A percentile compares a stretch with the other conserved stretches of the same genome.
These are phyloP conservation scores for Reticulitermes speratus DNA, from an alignment of 1,140 invertebrate species.

Conservation along the genomic window DNA sequence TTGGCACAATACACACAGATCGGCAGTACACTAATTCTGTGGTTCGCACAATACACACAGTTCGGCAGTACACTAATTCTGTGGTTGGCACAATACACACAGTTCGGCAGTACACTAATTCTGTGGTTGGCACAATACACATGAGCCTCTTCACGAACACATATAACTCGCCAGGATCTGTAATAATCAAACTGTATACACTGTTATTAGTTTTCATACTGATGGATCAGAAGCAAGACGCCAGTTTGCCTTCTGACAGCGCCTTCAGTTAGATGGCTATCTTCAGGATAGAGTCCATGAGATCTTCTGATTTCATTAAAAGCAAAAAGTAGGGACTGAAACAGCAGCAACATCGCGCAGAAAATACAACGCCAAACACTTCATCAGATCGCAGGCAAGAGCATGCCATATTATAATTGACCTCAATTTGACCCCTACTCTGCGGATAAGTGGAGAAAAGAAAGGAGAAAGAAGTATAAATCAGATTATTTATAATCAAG, in stretches of 20 bases:
- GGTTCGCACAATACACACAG: no score
- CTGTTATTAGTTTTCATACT: neutral
- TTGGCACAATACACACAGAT: no score
- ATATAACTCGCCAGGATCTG: no score
- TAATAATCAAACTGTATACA: neutral
- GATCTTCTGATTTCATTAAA: conserved; percentile 1
- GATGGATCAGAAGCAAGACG: neutral
- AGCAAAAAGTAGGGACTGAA: neutral
- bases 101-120: no score
- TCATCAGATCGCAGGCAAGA: neutral
- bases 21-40: no score
- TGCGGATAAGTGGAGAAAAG: neutral
- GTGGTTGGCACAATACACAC: no score
- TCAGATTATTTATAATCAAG: conserved; percentile 2
- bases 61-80: no score
- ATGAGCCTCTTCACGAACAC: no score
- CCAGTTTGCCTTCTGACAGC: neutral
- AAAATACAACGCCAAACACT: neutral
- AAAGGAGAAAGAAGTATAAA: neutral
- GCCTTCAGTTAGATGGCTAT: neutral
- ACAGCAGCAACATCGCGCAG: neutral
- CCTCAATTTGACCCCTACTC: neutral
- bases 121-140: no score
- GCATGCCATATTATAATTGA: neutral
- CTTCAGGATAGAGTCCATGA: neutral